phyloP scores from a whole-genome alignment of 2,797 vertebrate species.

The Sebastes miniatus region DNA sequence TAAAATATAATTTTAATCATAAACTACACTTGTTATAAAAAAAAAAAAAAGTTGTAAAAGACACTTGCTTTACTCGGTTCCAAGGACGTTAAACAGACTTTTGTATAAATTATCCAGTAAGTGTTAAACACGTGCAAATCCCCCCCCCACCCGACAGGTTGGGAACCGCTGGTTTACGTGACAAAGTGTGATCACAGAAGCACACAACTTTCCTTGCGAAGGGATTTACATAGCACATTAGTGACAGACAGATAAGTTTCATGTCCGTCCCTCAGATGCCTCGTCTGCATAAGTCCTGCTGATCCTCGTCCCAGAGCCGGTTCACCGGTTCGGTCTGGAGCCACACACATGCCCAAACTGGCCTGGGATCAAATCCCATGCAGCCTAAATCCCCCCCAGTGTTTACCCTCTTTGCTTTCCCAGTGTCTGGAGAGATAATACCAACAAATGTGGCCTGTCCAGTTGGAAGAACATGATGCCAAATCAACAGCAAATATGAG shows the following conservation, averaged over 20 bases:
- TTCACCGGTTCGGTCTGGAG: constrained; percentile 26
- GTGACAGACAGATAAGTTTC: constrained; percentile 14
- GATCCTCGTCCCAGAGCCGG: constrained; percentile 37
- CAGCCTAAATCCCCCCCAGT: not conserved
- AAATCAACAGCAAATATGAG: not conserved
- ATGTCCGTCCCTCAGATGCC: constrained; percentile 17
- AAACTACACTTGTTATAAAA: too few relatives aligned
- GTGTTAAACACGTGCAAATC: too few relatives aligned
- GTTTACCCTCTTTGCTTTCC: constrained; percentile 31
- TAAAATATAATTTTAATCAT: too few relatives aligned
- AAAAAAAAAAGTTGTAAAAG: too few relatives aligned
- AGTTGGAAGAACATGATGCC: constrained; percentile 4
- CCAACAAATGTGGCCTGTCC: constrained; percentile 3
- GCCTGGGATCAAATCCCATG: constrained; percentile 40
- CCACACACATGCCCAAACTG: constrained; percentile 27
- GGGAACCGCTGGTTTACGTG: too few relatives aligned
- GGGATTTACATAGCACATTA: constrained; percentile 28
- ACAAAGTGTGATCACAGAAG: constrained; percentile 11
- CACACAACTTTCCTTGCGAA: not conserved
- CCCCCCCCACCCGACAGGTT: too few relatives aligned
- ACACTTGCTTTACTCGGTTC: too few relatives aligned
- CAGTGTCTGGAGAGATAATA: constrained; percentile 21
- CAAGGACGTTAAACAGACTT: too few relatives aligned
- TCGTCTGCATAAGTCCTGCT: constrained; percentile 39
- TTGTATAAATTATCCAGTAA: too few relatives aligned